Base-by-base conservation (phyloP, 2,888 invertebrate species). In the Pyralis farinalis region DNA sequence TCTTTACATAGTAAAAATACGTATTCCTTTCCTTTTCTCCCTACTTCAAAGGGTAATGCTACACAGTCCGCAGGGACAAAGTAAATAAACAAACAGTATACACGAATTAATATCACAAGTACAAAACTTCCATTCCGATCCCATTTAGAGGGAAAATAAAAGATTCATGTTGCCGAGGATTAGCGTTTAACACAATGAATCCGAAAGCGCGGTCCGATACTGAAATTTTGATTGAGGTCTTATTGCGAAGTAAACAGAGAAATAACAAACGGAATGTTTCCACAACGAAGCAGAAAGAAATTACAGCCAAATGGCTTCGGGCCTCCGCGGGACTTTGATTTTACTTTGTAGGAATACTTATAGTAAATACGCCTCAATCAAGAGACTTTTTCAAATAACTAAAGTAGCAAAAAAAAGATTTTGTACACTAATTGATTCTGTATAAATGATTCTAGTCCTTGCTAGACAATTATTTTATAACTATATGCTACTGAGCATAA, bases 151-250 rank as follows among this genome's bases (percentile, higher is more conserved):
- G 32, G 36, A 40, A 42, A 42, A 37, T 47, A 38, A 47, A 47
- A 42, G 40, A 47, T 47, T 44, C 42, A 43, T 39, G 35, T 29
- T 35, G 35, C 42, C 32, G 38, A 43, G 40, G 30, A 33, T 39
- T 32, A 32, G 16, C 11, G 11, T 30, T 30, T 30, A 30, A 30
- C 10, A 38, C 35, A 10, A 36, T 27, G 37, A 30, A 31, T 32
- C 4, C 2, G 16, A 16, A 16, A 3, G 16, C 16, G 9, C 34
- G 16, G 22, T 12, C 40, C 30, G 40, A 40, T 37, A 37, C 46
- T 42, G 42, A 47, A 44, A 44, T 50, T 51, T 51, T 49, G 44
- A 54, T 51, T 50, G 44, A 43, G 42, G 48, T 37, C 37, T 37
- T 46, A 44, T 40, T 37, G 39, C 41, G 35, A 30, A 34, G 45